phyloP scores from a whole-genome alignment of 2,888 invertebrate genomes.

The Euspilapteryx auroguttella region DNA sequence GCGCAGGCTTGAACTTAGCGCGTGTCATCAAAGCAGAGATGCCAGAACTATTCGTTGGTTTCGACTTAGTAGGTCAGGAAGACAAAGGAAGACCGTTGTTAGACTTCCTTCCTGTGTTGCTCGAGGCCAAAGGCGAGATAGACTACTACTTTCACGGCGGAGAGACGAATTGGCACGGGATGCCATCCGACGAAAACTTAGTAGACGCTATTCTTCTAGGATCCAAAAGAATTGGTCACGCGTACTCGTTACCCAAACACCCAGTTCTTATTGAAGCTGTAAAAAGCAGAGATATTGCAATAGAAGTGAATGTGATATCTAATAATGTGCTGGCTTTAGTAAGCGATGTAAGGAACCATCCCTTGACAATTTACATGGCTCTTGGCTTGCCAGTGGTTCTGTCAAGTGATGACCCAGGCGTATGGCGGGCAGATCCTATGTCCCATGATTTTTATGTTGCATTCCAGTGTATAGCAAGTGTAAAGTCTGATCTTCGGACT shows the following conservation, averaged over 20 bases:
- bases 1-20: constrained; percentile 29
- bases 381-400: constrained; percentile 72
- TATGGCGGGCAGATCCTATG: constrained; percentile 74
- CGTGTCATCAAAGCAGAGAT: constrained; percentile 37
- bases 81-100: constrained; percentile 67
- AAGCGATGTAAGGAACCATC: constrained; percentile 76
- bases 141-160: constrained; percentile 79
- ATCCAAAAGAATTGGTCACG: constrained; percentile 77
- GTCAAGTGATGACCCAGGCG: constrained; percentile 78
- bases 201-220: constrained; percentile 76
- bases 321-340: constrained; percentile 74
- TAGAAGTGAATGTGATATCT: constrained; percentile 81
- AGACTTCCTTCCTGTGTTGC: constrained; percentile 60
- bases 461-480: constrained; percentile 74
- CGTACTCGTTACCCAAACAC: constrained; percentile 73
- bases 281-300: constrained; percentile 62
- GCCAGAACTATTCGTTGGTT: constrained; percentile 73
- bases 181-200: constrained; percentile 69
- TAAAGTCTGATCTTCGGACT: constrained; percentile 67
- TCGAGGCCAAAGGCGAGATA: constrained; percentile 48
- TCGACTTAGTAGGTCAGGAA: constrained; percentile 82
- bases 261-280: constrained; percentile 63
- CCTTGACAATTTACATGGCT: constrained; percentile 67
- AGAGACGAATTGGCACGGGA: constrained; percentile 76
- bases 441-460: constrained; percentile 80